Conservation (phyloP, 2,888 invertebrate species). For the Erebia ligea region DNA sequence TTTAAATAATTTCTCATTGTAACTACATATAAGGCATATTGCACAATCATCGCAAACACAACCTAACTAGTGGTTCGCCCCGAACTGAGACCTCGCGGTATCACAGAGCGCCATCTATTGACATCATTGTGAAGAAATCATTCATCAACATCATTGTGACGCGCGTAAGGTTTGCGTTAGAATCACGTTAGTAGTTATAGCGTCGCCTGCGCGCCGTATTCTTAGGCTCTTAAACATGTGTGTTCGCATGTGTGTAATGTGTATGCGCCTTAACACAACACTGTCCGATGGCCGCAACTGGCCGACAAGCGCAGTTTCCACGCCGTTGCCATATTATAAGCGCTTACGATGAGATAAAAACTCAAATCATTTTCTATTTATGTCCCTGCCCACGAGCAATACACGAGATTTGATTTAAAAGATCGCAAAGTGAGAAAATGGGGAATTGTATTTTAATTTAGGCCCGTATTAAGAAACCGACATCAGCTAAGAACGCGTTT, state of each 20-base stretch:
- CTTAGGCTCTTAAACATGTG: neutral
- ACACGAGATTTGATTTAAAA: neutral
- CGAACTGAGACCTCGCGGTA: too few species aligned
- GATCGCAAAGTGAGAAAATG: neutral
- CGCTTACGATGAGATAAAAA: neutral
- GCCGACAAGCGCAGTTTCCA: neutral
- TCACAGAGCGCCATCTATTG: too few species aligned
- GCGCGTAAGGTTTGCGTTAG: too few species aligned
- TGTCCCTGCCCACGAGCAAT: neutral
- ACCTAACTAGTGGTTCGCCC: too few species aligned
- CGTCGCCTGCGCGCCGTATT: too few species aligned
- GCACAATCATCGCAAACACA: neutral
- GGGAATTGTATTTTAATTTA: too few species aligned
- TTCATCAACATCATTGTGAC: too few species aligned
- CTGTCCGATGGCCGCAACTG: neutral
- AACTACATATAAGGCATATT: constrained; percentile 19
- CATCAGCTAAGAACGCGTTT: too few species aligned
- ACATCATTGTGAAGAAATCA: too few species aligned
- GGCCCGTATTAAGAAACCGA: too few species aligned
- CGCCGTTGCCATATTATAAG: constrained; percentile 1
- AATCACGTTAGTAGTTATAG: too few species aligned
- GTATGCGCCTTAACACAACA: neutral
- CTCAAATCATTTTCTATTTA: neutral
- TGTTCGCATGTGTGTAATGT: neutral
- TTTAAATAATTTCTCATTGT: constrained; percentile 20